These are phyloP conservation scores for Eueremaeus valkanovi DNA, from an alignment of 2,888 invertebrate species.

Conservation along the genomic window DNA sequence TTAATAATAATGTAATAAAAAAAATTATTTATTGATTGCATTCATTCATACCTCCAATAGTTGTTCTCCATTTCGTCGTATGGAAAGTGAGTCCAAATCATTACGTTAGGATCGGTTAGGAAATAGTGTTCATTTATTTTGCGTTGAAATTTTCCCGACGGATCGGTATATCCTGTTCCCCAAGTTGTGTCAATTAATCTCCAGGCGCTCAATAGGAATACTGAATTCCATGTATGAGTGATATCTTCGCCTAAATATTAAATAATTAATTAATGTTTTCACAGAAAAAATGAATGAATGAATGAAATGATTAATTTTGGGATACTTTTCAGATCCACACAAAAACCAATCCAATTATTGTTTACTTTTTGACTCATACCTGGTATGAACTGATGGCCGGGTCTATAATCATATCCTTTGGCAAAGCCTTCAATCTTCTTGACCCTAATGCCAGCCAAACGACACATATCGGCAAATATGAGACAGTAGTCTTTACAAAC, in stretches of 20 bases:
- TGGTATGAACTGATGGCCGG: conserved; percentile 49
- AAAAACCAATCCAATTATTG: too few species aligned
- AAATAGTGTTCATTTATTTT: conserved; percentile 50
- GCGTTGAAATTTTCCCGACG: conserved; percentile 49
- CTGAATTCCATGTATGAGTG: conserved; percentile 50
- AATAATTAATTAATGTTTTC: background rate
- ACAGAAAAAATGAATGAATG: too few species aligned
- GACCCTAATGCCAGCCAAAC: conserved; percentile 48
- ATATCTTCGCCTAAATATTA: conserved; percentile 46
- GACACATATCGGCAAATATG: conserved; percentile 50
- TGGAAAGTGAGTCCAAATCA: conserved; percentile 51
- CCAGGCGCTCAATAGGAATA: conserved; percentile 50
- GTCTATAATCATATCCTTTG: conserved; percentile 49
- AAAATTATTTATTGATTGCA: too few species aligned
- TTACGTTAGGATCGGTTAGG: conserved; percentile 50
- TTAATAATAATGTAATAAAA: background rate
- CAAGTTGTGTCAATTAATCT: conserved; percentile 50
- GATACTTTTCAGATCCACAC: too few species aligned
- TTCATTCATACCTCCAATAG: conserved; percentile 47
- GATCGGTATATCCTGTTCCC: conserved; percentile 49
- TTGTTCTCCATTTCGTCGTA: conserved; percentile 48
- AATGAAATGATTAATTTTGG: background rate
- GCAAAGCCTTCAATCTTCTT: conserved; percentile 51
- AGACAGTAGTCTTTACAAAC: conserved; percentile 50
- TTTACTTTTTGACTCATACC: conserved; percentile 38